Evolutionary conservation across 2,113 vertebrate species (phyloP), one percentile per base, ranked within the genome.

Genomic region (Paralichthys olivaceus): DNA sequence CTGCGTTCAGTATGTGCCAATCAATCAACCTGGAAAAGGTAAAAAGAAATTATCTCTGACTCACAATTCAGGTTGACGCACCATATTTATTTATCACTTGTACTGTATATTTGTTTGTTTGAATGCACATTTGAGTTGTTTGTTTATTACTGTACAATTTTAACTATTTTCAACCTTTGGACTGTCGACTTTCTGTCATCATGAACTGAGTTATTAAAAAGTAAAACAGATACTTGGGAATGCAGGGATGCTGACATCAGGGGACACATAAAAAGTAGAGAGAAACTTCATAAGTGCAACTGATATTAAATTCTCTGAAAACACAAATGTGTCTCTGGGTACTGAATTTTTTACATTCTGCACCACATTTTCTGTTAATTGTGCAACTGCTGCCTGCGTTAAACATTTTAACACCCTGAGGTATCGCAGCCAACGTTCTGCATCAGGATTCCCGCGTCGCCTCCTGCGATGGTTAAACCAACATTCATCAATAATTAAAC

Each of bases 291-390:
- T 79, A 79, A 55, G 66, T 85, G 74, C 73, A 62, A 79, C 70
- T 81, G 66, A 81, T 32, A 92, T 84, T 83, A 89, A 89, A 90
- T 72, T 9, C 20, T 83, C 84, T 87, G 53, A 84, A 89, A 84
- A 70, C 51, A 79, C 6, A 81, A 61, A 20, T 23, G 61, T 60
- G 23, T 45, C 65, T 40, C 7, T 34, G 29, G 56, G 11, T 58
- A 17, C 5, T 43, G 12, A 8, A 58, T 28, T 3, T 68, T 54
- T 28, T 1, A 29, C 43, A 37, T 40, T 7, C 19, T 47, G 26
- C n/a, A 28, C 76, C 23, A 54, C 4, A 6, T 32, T 82, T 32
- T 63, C 1, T 13, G 37, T 13, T 13, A 40, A 40, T 47, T 6
- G 8, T 45, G 22, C 66, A 32, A 75, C 45, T 34, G 57, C 57